A percentile compares a stretch with the other conserved stretches of the same genome.
Conservation (phyloP, 2,797 vertebrate genomes). For the Smutsia temminckii region DNA sequence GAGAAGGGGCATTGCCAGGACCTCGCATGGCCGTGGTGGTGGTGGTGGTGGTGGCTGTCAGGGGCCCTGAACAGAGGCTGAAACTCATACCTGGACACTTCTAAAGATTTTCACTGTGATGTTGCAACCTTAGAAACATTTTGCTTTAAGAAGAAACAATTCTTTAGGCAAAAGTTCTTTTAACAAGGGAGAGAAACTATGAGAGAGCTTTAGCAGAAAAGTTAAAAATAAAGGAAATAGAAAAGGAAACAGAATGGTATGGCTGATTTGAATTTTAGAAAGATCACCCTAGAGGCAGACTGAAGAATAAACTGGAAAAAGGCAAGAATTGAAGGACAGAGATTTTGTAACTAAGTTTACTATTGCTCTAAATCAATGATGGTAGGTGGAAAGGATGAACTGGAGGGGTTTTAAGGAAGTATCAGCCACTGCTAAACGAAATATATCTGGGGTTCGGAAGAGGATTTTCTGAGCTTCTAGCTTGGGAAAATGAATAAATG, state of each 20-base stretch:
- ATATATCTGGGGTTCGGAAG: background rate
- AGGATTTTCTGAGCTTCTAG: background rate
- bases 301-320: background rate
- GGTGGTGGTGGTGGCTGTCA: background rate
- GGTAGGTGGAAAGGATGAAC: rapidly evolving
- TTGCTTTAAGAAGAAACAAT: background rate
- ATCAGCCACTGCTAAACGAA: background rate
- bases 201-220: background rate
- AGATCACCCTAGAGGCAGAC: background rate
- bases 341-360: background rate
- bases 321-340: background rate
- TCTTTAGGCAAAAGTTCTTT: background rate
- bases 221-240: slow-evolving; percentile 1
- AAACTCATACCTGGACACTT: background rate
- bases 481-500: background rate
- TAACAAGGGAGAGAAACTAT: background rate
- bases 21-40: too few species aligned
- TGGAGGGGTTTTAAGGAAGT: background rate
- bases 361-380: background rate
- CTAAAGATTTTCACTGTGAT: background rate
- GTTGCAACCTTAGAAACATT: background rate
- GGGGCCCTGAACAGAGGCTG: background rate
- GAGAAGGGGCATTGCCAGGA: background rate
- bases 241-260: background rate
- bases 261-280: slow-evolving; percentile 9